These are phyloP conservation scores for Phylloscopus whistleri DNA, from an alignment of 2,113 vertebrate genomes.

Conservation along the genomic window DNA sequence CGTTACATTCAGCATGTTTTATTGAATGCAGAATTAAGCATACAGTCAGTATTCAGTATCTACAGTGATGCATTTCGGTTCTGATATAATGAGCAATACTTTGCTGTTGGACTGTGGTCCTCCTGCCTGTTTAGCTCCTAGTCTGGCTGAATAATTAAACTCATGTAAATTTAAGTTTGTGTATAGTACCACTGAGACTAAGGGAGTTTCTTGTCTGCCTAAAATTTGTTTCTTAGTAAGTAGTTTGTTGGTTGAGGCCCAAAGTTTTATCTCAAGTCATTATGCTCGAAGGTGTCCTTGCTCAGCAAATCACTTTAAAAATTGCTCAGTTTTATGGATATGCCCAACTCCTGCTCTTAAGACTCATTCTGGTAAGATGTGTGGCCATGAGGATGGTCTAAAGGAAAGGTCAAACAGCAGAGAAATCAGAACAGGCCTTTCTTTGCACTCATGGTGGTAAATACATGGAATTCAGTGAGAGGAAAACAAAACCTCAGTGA, in stretches of 20 bases:
- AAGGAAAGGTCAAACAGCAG: conserved; percentile 4
- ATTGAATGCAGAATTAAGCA: background rate
- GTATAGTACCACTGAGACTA: background rate
- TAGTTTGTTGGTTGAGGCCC: background rate
- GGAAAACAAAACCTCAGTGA: conserved; percentile 10
- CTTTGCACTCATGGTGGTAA: background rate
- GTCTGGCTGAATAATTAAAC: background rate
- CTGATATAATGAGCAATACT: background rate
- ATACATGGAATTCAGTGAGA: background rate
- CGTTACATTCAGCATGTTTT: background rate
- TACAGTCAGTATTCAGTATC: background rate
- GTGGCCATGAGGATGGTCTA: background rate
- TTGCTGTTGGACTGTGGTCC: background rate
- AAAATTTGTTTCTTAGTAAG: background rate
- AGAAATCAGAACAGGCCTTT: background rate
- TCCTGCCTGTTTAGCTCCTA: background rate
- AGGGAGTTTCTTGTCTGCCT: background rate
- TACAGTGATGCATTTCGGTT: background rate
- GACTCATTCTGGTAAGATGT: background rate
- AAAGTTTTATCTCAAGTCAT: background rate
- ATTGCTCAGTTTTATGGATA: background rate
- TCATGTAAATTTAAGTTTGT: background rate
- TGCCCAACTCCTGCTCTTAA: background rate
- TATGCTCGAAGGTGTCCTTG: background rate
- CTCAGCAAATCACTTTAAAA: background rate